A percentile compares a stretch with the other conserved stretches of the same genome.
Conservation (phyloP, 2,113 vertebrate species). For the Rhea americana region DNA sequence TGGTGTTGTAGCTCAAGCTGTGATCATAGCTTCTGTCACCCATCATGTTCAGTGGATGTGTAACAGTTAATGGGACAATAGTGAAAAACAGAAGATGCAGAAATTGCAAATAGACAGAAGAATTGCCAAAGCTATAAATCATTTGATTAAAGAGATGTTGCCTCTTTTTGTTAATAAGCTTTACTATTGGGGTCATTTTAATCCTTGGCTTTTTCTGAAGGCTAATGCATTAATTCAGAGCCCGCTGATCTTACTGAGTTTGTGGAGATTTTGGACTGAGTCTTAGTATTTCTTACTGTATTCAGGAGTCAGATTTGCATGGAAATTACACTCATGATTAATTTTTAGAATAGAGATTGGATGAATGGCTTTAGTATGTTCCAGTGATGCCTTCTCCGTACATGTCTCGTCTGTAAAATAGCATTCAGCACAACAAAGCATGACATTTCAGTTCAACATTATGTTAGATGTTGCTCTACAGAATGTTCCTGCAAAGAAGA, state of each 20-base stretch:
- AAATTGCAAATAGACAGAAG: not conserved
- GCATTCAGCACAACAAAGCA: rapidly evolving
- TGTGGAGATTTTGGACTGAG: not conserved
- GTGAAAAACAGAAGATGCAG: not conserved
- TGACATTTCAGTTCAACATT: not conserved
- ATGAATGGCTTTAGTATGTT: not conserved
- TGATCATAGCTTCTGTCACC: not conserved
- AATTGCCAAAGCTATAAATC: not conserved
- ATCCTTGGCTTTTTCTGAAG: not conserved
- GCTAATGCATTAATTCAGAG: not conserved
- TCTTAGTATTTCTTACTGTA: not conserved
- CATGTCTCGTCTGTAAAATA: not conserved
- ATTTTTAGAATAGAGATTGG: not conserved
- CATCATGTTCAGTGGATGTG: rapidly evolving
- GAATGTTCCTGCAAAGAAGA: not conserved
- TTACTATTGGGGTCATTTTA: not conserved
- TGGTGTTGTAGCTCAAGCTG: not conserved
- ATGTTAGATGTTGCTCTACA: not conserved
- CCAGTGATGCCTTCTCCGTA: not conserved
- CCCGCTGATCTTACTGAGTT: not conserved
- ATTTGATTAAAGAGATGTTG: not conserved
- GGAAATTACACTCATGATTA: not conserved
- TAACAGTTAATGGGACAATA: not conserved
- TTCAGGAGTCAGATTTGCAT: not conserved
- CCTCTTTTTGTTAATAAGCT: not conserved